Conservation (phyloP, 2,888 invertebrate species). For the Chrysolina haemoptera region DNA sequence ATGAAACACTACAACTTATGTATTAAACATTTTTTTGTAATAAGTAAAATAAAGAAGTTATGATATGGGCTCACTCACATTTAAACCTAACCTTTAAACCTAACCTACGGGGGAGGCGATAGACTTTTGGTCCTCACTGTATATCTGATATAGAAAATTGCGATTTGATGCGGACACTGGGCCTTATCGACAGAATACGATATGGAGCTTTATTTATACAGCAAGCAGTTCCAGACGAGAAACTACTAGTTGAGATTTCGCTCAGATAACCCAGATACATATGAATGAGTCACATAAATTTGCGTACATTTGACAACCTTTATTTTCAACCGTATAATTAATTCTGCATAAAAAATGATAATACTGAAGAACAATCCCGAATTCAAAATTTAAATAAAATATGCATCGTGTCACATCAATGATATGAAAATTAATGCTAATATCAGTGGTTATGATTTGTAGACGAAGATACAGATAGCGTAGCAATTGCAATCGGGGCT, state of each 20-base stretch:
- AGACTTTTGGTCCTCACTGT: too few relatives aligned
- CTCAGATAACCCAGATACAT: slow-evolving; percentile 21
- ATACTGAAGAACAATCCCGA: background rate
- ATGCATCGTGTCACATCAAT: background rate
- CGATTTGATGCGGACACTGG: background rate
- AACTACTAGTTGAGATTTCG: background rate
- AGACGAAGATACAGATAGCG: background rate
- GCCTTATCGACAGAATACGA: background rate
- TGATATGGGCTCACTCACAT: too few relatives aligned
- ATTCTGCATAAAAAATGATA: slow-evolving; percentile 1
- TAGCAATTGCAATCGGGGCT: background rate
- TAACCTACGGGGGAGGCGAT: too few relatives aligned
- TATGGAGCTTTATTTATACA: background rate
- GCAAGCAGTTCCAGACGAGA: background rate
- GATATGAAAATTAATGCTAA: background rate
- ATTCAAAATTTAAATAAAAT: slow-evolving; percentile 8
- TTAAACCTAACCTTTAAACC: too few relatives aligned
- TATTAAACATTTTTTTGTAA: too few relatives aligned
- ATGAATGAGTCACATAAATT: slow-evolving; percentile 15
- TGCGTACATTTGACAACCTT: slow-evolving; percentile 19
- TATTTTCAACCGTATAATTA: slow-evolving; percentile 13
- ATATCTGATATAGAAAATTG: too few relatives aligned
- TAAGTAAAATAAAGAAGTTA: too few relatives aligned
- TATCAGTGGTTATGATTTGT: background rate
- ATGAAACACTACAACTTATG: too few relatives aligned